phyloP scores from a whole-genome alignment of 1,140 invertebrate species.

The Elysia chlorotica region DNA sequence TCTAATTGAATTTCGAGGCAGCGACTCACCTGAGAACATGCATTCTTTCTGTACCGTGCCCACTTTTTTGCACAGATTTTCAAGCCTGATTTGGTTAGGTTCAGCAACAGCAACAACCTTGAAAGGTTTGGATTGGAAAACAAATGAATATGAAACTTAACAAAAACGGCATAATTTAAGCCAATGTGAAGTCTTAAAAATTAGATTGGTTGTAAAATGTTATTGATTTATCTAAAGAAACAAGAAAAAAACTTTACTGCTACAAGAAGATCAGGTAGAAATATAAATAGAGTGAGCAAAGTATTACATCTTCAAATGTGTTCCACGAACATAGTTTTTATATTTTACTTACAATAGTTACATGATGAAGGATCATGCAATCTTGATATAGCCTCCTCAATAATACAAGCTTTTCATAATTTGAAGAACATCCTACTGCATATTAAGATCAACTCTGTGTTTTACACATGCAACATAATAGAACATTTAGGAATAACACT shows the following conservation, averaged over 20 bases:
- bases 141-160: background rate
- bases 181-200: background rate
- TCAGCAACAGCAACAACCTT: constrained; percentile 40
- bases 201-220: background rate
- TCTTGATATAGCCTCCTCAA: background rate
- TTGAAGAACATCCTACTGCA: too few relatives aligned
- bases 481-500: background rate
- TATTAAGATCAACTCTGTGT: too few relatives aligned
- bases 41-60: constrained; percentile 34
- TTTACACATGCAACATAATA: background rate
- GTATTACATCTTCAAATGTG: too few relatives aligned
- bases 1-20: background rate
- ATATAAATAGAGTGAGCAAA: too few relatives aligned
- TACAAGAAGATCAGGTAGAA: too few relatives aligned
- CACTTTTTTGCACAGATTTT: constrained; percentile 40
- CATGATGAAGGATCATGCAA: background rate
- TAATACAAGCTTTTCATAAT: background rate
- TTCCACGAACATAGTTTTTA: too few relatives aligned
- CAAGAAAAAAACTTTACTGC: too few relatives aligned
- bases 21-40: constrained; percentile 41
- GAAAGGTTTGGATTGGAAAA: background rate
- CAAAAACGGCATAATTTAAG: background rate
- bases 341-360: too few relatives aligned
- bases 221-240: background rate
- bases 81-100: constrained; percentile 43